Evolutionary conservation across 2,888 invertebrate genomes (phyloP), one percentile per base, ranked within the genome.

Genomic region (Tridacna gigas): DNA sequence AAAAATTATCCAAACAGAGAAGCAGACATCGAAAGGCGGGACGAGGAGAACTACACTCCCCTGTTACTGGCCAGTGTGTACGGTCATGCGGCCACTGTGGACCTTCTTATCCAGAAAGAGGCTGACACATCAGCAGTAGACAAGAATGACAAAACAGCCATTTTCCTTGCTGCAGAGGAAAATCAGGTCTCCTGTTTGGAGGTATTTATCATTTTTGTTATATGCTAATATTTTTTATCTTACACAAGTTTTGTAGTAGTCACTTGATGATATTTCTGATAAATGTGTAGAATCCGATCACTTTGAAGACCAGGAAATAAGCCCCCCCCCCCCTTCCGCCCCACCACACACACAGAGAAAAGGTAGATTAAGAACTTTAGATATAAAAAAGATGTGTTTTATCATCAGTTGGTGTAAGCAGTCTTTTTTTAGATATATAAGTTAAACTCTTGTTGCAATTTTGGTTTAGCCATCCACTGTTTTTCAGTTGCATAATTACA

Each of bases 1-100:
- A 37, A 37, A 37, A 37, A 3, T 9, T 56, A 5, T 20, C 56
- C 56, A 56, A 20, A 47, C 84, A 94, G 95, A 67, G 94, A 94
- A 4, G 95, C 95, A 13, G 89, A 91, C 28, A 91, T 95, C 61
- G 95, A 95, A 80, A 88, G 91, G 22, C 88, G 90, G 12, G 95
- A 95, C 90, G 94, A 93, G 80, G 94, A 95, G 86, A 94, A 94
- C 85, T 95, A 94, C 91, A 95, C 95, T 1, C 95, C 95, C 0
- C 91, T 95, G 48, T 88, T 95, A 83, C 88, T 95, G 83, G 95
- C 95, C n/a, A 94, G 95, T 25, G 90, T 91, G 15, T 92, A 94
- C 28, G 95, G 95, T 37, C 94, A 95, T 77, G 91, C 93, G 4
- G 91, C 94, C 37, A 93, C 94, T n/a, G 92, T 95, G 15, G 89